A percentile compares a stretch with the other conserved stretches of the same genome.
Conservation (phyloP, 2,888 invertebrate species). For the Hyles lineata region DNA sequence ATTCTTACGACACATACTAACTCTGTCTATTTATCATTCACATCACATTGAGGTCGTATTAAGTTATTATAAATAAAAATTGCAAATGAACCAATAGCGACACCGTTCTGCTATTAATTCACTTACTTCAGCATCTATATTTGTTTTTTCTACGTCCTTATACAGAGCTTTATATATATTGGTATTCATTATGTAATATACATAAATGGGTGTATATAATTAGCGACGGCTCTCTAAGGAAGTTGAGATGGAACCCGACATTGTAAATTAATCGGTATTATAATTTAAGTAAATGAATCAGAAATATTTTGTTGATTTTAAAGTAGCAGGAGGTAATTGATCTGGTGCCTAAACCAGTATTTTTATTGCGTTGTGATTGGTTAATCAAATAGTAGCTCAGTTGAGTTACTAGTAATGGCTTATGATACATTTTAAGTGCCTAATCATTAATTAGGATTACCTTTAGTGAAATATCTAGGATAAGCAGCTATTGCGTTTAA, state of each 20-base stretch:
- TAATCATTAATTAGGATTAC: too few relatives aligned
- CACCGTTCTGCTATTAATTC: slow-evolving; percentile 12
- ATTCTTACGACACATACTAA: background rate
- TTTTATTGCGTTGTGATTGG: too few relatives aligned
- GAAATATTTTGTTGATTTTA: background rate
- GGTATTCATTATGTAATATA: background rate
- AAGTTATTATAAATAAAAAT: slow-evolving; percentile 17
- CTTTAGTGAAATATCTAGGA: too few relatives aligned
- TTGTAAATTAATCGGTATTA: background rate
- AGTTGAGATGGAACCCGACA: background rate
- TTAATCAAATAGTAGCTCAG: too few relatives aligned
- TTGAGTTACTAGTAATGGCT: too few relatives aligned
- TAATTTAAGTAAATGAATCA: background rate
- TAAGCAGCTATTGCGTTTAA: too few relatives aligned
- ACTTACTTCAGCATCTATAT: background rate
- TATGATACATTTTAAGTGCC: too few relatives aligned
- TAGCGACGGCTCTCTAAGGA: slow-evolving; percentile 4
- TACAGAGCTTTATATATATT: slow-evolving; percentile 9
- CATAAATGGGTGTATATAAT: background rate
- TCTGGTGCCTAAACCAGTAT: too few relatives aligned
- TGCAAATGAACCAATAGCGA: background rate
- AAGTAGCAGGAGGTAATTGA: background rate
- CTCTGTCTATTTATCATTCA: background rate
- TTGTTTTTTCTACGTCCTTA: slow-evolving; percentile 14
- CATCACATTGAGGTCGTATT: background rate